These are phyloP conservation scores for Tipula helvola DNA, from an alignment of 2,888 invertebrate species.

Conservation along the genomic window DNA sequence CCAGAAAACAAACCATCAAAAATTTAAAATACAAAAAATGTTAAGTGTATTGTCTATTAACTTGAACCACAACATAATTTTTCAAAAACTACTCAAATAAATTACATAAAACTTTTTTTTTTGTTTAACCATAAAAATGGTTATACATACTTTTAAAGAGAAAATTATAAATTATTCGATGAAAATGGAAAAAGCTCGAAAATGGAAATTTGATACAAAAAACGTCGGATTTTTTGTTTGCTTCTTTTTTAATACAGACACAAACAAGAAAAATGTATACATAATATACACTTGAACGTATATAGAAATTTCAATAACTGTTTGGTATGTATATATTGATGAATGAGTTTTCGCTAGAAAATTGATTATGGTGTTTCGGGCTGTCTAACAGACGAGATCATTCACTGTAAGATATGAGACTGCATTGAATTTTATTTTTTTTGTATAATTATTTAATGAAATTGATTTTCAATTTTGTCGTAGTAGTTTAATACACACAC, in stretches of 20 bases:
- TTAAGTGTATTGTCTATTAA: neutral
- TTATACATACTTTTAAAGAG: neutral
- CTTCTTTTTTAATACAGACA: neutral
- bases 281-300: neutral
- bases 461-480: neutral
- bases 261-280: neutral
- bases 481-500: no score
- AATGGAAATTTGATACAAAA: neutral
- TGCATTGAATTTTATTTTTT: no score
- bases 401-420: neutral
- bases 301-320: neutral
- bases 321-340: neutral
- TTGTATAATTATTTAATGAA: neutral
- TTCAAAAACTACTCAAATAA: constrained; percentile 4
- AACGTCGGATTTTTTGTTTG: neutral
- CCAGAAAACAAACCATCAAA: neutral
- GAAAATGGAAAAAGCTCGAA: neutral
- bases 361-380: neutral
- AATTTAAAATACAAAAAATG: neutral
- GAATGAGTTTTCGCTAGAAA: neutral
- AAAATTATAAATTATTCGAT: constrained; percentile 4
- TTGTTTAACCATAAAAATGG: neutral
- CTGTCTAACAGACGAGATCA: neutral
- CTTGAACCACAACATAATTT: neutral
- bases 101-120: neutral